A percentile compares a stretch with the other conserved stretches of the same genome.
These are phyloP conservation scores for Trissolcus japonicus DNA, from an alignment of 2,888 invertebrate species.

Conservation along the genomic window DNA sequence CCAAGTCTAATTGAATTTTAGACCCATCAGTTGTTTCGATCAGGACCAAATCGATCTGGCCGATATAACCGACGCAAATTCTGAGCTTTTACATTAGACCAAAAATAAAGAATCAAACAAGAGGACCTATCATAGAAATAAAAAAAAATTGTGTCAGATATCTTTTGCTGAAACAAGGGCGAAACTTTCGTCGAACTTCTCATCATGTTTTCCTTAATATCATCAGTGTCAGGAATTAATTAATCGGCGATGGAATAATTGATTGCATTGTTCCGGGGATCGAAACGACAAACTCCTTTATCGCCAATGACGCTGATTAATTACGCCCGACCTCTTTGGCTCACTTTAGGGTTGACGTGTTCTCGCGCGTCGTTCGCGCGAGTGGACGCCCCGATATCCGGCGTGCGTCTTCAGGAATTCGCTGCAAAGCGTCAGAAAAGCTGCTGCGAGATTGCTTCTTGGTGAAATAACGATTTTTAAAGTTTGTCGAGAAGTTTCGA, in stretches of 20 bases:
- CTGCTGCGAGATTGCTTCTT: slow-evolving; percentile 59
- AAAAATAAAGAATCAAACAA: no score
- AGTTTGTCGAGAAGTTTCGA: slow-evolving; percentile 70
- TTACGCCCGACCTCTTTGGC: slow-evolving; percentile 29
- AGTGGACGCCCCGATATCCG: slow-evolving; percentile 13
- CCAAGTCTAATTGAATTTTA: no score
- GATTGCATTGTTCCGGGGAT: slow-evolving; percentile 25
- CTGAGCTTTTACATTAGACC: no score
- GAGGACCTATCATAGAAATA: no score
- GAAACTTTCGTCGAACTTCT: no score
- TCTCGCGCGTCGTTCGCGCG: slow-evolving; percentile 13
- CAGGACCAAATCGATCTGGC: no score
- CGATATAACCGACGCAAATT: no score
- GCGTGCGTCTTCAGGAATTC: slow-evolving; percentile 39
- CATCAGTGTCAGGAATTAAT: slow-evolving; percentile 13
- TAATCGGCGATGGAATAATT: slow-evolving; percentile 30
- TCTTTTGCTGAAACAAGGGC: no score
- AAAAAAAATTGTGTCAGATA: no score
- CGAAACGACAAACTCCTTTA: slow-evolving; percentile 41
- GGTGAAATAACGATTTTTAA: slow-evolving; percentile 73
- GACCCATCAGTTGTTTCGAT: no score
- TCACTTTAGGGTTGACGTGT: slow-evolving; percentile 9
- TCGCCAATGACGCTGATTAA: slow-evolving; percentile 48
- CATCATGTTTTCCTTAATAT: no score
- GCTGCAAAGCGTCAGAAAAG: slow-evolving; percentile 45